Conservation (phyloP, 2,888 invertebrate genomes). For the Ectemnius continuus region DNA sequence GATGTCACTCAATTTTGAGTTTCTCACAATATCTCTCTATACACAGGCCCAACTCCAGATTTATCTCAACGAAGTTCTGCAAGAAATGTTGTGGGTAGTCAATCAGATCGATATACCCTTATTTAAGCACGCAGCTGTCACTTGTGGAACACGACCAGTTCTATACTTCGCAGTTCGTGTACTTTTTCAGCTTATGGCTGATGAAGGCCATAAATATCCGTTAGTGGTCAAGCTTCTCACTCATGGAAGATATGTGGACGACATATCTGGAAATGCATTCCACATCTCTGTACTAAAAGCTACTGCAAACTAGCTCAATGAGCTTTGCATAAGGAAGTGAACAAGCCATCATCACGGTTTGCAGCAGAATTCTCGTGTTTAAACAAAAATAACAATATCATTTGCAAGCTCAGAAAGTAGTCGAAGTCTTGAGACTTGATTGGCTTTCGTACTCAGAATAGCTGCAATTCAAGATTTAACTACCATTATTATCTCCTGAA, state of each 20-base stretch:
- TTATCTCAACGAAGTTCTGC: not conserved
- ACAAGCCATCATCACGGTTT: too few relatives aligned
- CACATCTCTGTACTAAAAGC: not conserved
- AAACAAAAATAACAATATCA: too few relatives aligned
- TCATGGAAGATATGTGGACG: not conserved
- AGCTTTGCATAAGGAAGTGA: too few relatives aligned
- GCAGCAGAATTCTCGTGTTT: too few relatives aligned
- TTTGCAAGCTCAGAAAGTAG: too few relatives aligned
- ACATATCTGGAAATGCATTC: not conserved
- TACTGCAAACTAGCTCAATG: not conserved
- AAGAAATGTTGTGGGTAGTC: constrained; percentile 9
- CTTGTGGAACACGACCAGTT: not conserved
- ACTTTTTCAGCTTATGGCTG: not conserved
- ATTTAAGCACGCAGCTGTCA: not conserved
- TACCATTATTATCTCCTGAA: too few relatives aligned
- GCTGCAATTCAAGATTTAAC: too few relatives aligned
- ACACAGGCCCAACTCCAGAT: not conserved
- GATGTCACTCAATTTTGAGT: not conserved
- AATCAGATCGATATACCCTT: not conserved
- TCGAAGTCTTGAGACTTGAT: too few relatives aligned
- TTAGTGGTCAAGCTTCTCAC: not conserved
- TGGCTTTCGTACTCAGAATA: too few relatives aligned
- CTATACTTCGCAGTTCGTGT: not conserved
- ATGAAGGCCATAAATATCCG: constrained; percentile 1
- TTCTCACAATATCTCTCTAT: not conserved